phyloP scores from a whole-genome alignment of 1,140 invertebrate genomes.

The Rhyacophila brunnea region DNA sequence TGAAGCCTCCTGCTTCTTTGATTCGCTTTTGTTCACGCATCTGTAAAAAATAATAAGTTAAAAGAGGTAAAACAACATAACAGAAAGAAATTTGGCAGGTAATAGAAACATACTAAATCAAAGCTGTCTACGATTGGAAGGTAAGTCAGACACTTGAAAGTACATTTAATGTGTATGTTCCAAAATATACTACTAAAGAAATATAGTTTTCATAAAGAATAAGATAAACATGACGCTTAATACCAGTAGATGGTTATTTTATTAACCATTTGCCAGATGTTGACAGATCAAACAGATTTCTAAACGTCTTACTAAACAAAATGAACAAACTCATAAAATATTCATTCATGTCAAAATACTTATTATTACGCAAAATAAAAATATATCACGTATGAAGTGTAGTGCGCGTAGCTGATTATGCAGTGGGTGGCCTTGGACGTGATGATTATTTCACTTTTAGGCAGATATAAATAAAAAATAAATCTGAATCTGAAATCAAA shows the following conservation, averaged over 20 bases:
- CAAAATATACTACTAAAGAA: background rate
- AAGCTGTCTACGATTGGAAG: background rate
- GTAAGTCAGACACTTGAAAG: conserved; percentile 6
- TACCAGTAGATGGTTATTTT: no score
- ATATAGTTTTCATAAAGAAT: background rate
- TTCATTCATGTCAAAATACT: background rate
- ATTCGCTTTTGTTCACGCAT: conserved; percentile 84
- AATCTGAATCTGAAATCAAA: no score
- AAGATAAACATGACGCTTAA: background rate
- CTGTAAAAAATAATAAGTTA: conserved; percentile 50
- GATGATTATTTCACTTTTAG: no score
- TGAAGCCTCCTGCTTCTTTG: conserved; percentile 88
- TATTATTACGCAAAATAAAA: background rate
- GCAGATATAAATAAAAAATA: no score
- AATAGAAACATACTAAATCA: background rate
- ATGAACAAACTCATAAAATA: background rate
- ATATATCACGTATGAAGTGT: no score
- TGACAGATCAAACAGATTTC: no score
- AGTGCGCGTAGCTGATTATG: no score
- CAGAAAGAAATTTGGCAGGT: background rate
- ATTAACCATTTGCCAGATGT: no score
- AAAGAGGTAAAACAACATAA: background rate
- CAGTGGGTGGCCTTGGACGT: no score
- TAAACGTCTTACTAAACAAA: no score
- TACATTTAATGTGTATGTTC: background rate